These are phyloP conservation scores for Hoplias malabaricus DNA, from an alignment of 2,113 vertebrate species.

Conservation along the genomic window DNA sequence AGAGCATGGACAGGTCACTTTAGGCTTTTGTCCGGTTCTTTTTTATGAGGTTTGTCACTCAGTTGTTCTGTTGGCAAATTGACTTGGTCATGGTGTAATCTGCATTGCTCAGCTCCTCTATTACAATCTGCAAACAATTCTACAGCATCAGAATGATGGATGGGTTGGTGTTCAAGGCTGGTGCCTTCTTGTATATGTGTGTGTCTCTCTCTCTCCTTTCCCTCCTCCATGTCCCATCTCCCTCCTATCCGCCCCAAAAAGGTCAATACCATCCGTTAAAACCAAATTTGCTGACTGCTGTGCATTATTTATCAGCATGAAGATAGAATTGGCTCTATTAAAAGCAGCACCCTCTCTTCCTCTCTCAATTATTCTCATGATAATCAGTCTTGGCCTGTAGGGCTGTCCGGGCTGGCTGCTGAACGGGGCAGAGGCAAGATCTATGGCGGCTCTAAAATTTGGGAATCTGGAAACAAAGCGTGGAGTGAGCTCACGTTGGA, in stretches of 20 bases:
- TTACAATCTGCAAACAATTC: conserved; percentile 40
- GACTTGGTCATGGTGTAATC: conserved; percentile 25
- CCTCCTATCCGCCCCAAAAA: conserved; percentile 51
- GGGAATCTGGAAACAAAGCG: conserved; percentile 22
- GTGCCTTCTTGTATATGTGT: conserved; percentile 15
- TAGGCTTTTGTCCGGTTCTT: background rate
- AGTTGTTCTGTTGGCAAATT: conserved; percentile 48
- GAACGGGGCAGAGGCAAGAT: conserved; percentile 27
- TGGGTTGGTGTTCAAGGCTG: conserved; percentile 33
- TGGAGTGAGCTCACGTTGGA: conserved; percentile 11
- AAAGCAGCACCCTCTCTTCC: conserved; percentile 26
- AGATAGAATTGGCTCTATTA: conserved; percentile 53
- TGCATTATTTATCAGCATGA: conserved; percentile 56
- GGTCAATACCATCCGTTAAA: conserved; percentile 56
- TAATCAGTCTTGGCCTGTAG: conserved; percentile 51
- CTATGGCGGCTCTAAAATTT: conserved; percentile 41
- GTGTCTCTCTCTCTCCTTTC: conserved; percentile 18
- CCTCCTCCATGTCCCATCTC: conserved; percentile 33
- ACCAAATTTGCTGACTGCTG: conserved; percentile 55
- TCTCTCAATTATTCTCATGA: conserved; percentile 52
- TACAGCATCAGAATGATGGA: conserved; percentile 36
- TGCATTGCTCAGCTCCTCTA: conserved; percentile 18
- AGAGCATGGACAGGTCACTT: background rate
- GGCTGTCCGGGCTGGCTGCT: conserved; percentile 26
- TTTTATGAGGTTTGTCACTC: conserved; percentile 1